Conservation (phyloP, 2,797 vertebrate species). For the Loris lydekkerianus region DNA sequence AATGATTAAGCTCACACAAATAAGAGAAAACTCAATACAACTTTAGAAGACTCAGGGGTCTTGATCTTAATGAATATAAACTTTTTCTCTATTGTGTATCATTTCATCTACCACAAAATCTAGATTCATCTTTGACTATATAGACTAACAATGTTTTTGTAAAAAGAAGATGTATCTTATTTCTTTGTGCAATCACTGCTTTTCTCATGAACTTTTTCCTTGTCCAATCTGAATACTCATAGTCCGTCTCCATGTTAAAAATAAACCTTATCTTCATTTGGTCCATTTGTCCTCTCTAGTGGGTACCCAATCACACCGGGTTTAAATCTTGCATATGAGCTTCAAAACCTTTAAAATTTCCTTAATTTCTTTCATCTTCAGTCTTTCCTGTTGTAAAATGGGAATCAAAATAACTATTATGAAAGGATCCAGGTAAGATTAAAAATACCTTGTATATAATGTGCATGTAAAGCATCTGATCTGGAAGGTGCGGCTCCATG, state of each 20-base stretch:
- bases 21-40: not conserved
- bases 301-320: not conserved
- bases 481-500: not conserved
- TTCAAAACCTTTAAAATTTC: not conserved
- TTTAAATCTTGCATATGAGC: not conserved
- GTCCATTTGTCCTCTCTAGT: not conserved
- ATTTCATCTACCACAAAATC: not conserved
- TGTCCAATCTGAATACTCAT: not conserved
- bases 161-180: not conserved
- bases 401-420: not conserved
- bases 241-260: not conserved
- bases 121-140: not conserved
- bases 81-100: not conserved
- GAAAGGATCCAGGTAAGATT: not conserved
- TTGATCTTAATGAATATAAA: not conserved
- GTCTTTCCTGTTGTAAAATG: not conserved
- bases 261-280: not conserved
- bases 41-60: not conserved
- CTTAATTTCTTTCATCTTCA: not conserved
- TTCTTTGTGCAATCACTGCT: not conserved
- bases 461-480: accelerated
- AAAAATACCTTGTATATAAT: not conserved
- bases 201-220: not conserved
- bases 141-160: not conserved
- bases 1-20: not conserved